Evolutionary conservation across 1,140 invertebrate species (phyloP).

Genomic region (Andricus grossulariae): DNA sequence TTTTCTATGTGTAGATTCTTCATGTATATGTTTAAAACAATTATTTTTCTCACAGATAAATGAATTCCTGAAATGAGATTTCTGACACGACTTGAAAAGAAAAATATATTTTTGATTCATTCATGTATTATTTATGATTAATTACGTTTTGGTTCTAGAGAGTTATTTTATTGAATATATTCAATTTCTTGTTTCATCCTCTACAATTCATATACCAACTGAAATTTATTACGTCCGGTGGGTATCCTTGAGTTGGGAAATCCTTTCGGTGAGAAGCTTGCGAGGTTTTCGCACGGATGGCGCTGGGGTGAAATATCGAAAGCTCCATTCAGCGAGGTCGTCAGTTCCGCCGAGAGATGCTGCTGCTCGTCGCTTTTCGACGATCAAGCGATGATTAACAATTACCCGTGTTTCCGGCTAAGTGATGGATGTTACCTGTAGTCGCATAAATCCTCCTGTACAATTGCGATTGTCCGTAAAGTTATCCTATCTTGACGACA

Average conservation of each 20-base stretch:
- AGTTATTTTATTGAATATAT: not conserved
- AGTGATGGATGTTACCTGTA: conserved; percentile 58
- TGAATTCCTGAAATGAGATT: too few relatives aligned
- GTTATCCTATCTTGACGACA: not conserved
- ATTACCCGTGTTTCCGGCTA: conserved; percentile 54
- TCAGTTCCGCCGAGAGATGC: conserved; percentile 57
- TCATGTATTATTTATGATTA: too few relatives aligned
- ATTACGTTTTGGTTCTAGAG: too few relatives aligned
- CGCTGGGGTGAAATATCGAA: conserved; percentile 47
- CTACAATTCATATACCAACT: not conserved
- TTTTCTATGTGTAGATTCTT: too few relatives aligned
- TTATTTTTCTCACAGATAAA: too few relatives aligned
- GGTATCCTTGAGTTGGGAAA: not conserved
- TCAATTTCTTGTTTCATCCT: not conserved
- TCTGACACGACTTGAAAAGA: too few relatives aligned
- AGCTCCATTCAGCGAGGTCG: conserved; percentile 38
- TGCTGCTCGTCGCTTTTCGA: conserved; percentile 57
- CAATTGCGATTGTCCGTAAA: not conserved
- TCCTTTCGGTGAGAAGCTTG: conserved; percentile 40
- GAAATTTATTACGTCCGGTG: not conserved
- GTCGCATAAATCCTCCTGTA: conserved; percentile 51
- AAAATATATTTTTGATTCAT: too few relatives aligned
- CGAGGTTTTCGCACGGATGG: conserved; percentile 56
- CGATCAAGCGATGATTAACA: conserved; percentile 51
- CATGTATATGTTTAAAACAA: too few relatives aligned